Percentiles rank a stretch among this genome's conserved stretches.
Conservation (phyloP, 1,140 invertebrate genomes). For the Alviniconcha marisindica region DNA sequence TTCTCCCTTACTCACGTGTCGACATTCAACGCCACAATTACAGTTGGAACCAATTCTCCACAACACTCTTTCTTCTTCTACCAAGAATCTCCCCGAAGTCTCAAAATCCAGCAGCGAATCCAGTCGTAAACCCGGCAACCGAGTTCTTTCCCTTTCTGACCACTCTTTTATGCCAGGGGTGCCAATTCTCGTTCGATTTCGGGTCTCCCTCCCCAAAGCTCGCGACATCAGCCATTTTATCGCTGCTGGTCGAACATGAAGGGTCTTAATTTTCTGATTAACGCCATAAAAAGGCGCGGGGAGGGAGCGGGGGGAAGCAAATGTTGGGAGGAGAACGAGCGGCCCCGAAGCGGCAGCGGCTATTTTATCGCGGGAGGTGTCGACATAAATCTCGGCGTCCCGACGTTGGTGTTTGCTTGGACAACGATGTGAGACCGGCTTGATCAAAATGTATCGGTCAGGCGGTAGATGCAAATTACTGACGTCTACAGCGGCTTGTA, state of each 20-base stretch:
- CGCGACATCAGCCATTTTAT: conserved; percentile 20
- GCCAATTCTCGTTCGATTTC: conserved; percentile 21
- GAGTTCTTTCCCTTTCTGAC: neutral
- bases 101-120: neutral
- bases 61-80: neutral
- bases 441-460: neutral
- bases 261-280: conserved; percentile 26
- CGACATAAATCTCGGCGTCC: neutral
- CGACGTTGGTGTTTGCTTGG: conserved; percentile 10
- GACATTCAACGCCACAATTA: neutral
- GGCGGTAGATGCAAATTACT: neutral
- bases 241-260: conserved; percentile 21
- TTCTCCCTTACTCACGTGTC: neutral
- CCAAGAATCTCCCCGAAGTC: neutral
- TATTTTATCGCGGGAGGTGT: neutral
- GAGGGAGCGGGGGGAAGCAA: neutral
- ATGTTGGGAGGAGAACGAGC: neutral
- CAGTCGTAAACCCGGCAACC: neutral
- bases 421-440: neutral
- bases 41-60: neutral
- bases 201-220: neutral
- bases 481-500: neutral
- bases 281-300: conserved; percentile 7
- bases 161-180: neutral
- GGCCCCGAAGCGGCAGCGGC: neutral